Evolutionary conservation across 37 sponge, comb jelly and placozoan genomes (phyloP), one percentile per base, ranked within the genome.

Genomic region (Bolinopsis microptera): DNA sequence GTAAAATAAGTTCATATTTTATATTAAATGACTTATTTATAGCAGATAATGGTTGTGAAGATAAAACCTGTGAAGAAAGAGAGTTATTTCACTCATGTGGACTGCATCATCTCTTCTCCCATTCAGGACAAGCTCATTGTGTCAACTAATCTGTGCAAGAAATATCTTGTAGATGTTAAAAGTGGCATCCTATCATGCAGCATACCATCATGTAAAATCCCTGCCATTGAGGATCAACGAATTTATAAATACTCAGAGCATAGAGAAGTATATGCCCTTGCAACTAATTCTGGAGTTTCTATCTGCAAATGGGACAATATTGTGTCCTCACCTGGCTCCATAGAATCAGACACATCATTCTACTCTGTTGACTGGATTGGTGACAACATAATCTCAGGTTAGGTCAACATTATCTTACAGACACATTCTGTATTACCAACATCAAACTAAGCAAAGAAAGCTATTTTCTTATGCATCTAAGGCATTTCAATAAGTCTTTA

Each of bases 61-160:
- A 30, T 77, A 2, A 27, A 77, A 35, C 90, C 90, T 28, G 90
- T 41, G 25, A 86, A 41, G 39, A 86, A 86, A 27, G 90, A 86
- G 35, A 39, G 61, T 0, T 86, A 86, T 25, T 86, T 86, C 48
- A 24, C 26, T 1, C n/a, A 34, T 86, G 90, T 41, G 1, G 90
- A 86, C 32, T 86, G 90, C 26, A 9, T 34, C 18, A 34, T 86
- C 26, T 5, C 35, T 9, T 9, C 38, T 13, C 90, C 90, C 1
- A 40, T 1, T 25, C 90, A 86, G 28, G 90, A 86, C n/a, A 27
- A 86, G 2, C n/a, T 86, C 2, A 8, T 86, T 9, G 0, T 86
- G 1, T 86, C 90, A n/a, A 41, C 90, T 9, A 40, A 86, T 40
- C 35, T 86, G 0, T 40, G 30, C 3, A 40, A 86, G 22, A 40